Percentiles rank a stretch among this genome's conserved stretches.
These are phyloP conservation scores for Lysandra coridon DNA, from an alignment of 2,888 invertebrate species.

Conservation along the genomic window DNA sequence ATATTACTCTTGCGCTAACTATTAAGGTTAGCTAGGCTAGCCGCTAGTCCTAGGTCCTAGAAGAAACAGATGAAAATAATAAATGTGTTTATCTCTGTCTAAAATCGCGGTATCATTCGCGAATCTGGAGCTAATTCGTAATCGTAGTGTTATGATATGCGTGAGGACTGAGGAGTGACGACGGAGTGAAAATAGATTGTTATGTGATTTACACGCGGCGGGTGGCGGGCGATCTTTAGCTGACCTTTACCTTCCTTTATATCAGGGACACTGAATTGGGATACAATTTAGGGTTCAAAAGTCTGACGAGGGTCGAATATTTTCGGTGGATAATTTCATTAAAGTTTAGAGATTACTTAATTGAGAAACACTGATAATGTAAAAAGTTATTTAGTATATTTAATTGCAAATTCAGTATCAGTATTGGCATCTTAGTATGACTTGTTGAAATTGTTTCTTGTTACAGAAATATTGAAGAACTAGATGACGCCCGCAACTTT, in stretches of 20 bases:
- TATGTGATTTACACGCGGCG: slow-evolving; percentile 16
- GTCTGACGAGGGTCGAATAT: slow-evolving; percentile 4
- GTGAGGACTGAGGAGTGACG: slow-evolving; percentile 3
- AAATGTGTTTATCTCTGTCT: not conserved
- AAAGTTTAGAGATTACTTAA: not conserved
- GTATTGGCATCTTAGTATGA: not conserved
- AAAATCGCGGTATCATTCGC: not conserved
- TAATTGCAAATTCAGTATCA: not conserved
- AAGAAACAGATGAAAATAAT: not conserved
- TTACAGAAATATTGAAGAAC: not conserved
- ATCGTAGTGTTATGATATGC: slow-evolving; percentile 39
- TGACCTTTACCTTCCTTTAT: slow-evolving; percentile 22
- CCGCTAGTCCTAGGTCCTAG: not conserved
- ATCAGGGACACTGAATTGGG: slow-evolving; percentile 29
- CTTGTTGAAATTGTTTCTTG: too few species aligned
- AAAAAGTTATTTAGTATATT: not conserved
- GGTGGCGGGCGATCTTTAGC: slow-evolving; percentile 8
- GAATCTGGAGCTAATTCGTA: slow-evolving; percentile 24
- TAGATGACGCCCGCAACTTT: too few species aligned
- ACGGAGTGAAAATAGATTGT: slow-evolving; percentile 32
- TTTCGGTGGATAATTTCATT: not conserved
- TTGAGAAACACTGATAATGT: not conserved
- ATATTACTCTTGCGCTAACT: too few species aligned
- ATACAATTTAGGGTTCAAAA: slow-evolving; percentile 17
- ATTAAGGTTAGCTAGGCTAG: too few species aligned